Evolutionary conservation across 1,140 invertebrate species (phyloP).

Genomic region (Radopholus similis): DNA sequence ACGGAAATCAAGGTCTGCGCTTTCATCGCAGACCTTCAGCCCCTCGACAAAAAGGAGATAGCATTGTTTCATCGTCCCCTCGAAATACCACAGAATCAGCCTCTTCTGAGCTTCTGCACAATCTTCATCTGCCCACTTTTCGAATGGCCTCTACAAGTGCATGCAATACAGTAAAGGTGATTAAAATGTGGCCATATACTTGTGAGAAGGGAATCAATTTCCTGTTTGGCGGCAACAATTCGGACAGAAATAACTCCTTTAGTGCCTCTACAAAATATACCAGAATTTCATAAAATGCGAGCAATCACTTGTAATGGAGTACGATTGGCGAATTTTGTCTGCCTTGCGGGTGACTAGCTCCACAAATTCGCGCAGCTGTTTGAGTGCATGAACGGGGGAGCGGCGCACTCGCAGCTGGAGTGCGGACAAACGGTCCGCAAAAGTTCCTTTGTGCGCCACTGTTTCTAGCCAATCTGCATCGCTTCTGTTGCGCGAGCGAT

Average conservation of each 20-base stretch:
- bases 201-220: constrained; percentile 73
- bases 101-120: constrained; percentile 61
- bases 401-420: constrained; percentile 77
- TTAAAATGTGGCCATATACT: constrained; percentile 47
- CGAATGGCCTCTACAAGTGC: constrained; percentile 65
- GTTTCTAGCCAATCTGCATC: constrained; percentile 38
- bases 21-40: constrained; percentile 62
- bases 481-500: constrained; percentile 8
- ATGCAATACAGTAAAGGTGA: constrained; percentile 14
- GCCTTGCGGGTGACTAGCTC: constrained; percentile 76
- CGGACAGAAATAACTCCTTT: constrained; percentile 73
- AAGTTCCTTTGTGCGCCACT: constrained; percentile 33
- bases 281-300: constrained; percentile 15
- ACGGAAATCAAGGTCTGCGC: constrained; percentile 68
- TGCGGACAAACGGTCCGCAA: constrained; percentile 78
- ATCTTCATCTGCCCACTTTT: constrained; percentile 57
- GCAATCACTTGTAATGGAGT: constrained; percentile 29
- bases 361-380: constrained; percentile 71
- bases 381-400: constrained; percentile 75
- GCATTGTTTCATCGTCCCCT: constrained; percentile 74
- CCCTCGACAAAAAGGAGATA: constrained; percentile 73
- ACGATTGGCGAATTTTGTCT: constrained; percentile 70
- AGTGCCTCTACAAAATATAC: constrained; percentile 66
- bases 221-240: constrained; percentile 71
- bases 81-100: constrained; percentile 71